Evolutionary conservation across 2,113 vertebrate genomes (phyloP).

Genomic region (Petrocephalus microphthalmus): DNA sequence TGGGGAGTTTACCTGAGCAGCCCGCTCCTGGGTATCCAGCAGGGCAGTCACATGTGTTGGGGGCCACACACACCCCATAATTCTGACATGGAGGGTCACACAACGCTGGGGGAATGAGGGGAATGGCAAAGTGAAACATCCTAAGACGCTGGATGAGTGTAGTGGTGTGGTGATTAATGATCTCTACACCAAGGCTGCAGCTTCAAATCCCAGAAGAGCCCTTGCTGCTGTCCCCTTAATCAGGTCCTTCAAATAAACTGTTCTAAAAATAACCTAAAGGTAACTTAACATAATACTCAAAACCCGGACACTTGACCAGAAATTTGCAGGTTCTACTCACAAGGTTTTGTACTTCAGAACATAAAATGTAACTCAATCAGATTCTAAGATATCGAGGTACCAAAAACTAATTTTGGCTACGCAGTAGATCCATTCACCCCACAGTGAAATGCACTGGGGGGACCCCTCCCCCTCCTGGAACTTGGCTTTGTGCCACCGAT

Average conservation of each 20-base stretch:
- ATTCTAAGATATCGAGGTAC: background rate
- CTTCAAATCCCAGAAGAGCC: background rate
- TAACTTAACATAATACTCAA: background rate
- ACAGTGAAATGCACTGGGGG: too few relatives aligned
- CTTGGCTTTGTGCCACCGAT: background rate
- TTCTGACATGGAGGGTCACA: slow-evolving; percentile 66
- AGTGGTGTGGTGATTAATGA: background rate
- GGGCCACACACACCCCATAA: slow-evolving; percentile 63
- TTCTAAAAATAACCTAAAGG: background rate
- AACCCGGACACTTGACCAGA: background rate
- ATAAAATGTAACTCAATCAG: background rate
- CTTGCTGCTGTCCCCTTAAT: background rate
- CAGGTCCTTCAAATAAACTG: background rate
- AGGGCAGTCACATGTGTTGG: slow-evolving; percentile 67
- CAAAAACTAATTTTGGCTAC: too few relatives aligned
- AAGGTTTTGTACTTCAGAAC: background rate
- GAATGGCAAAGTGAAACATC: background rate
- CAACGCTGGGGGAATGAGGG: slow-evolving; percentile 50
- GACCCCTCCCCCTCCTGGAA: too few relatives aligned
- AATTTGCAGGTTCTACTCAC: background rate
- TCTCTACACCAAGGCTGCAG: background rate
- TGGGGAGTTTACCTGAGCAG: slow-evolving; percentile 58
- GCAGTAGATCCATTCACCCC: too few relatives aligned
- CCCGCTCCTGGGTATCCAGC: slow-evolving; percentile 66
- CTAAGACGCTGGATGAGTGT: background rate